phyloP scores from a whole-genome alignment of 92 coral and sea anemone species.

The Heteractis magnifica region DNA sequence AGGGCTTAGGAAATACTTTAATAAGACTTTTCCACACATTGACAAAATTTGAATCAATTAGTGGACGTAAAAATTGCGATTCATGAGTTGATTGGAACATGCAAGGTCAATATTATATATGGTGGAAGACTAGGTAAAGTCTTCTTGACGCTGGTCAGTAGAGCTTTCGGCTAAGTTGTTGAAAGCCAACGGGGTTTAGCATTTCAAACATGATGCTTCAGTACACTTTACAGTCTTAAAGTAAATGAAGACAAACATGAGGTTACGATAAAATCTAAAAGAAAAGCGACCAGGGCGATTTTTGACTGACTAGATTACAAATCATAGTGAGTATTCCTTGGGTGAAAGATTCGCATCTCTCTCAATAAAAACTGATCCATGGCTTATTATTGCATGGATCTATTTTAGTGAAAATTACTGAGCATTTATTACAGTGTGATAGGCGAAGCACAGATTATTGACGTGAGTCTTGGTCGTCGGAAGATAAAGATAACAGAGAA shows the following conservation, averaged over 20 bases:
- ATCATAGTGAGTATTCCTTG: background rate
- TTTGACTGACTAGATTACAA: constrained; percentile 11
- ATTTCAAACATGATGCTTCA: constrained; percentile 30
- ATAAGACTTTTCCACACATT: constrained; percentile 10
- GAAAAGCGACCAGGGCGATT: constrained; percentile 29
- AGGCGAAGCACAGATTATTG: constrained; percentile 17
- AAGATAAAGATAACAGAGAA: constrained; percentile 40
- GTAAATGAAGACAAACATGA: constrained; percentile 41
- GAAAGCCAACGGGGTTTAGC: constrained; percentile 34
- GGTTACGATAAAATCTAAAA: constrained; percentile 40
- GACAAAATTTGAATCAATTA: constrained; percentile 23
- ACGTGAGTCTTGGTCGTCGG: constrained; percentile 39
- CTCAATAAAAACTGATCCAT: background rate
- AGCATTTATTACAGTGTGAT: constrained; percentile 8
- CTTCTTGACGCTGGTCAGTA: constrained; percentile 12
- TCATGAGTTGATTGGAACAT: constrained; percentile 12
- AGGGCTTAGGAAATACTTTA: constrained; percentile 33
- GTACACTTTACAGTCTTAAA: constrained; percentile 48
- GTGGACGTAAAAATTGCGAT: constrained; percentile 9
- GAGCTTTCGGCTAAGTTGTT: constrained; percentile 32
- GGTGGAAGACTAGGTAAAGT: constrained; percentile 23
- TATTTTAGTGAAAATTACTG: constrained; percentile 7
- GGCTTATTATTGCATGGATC: constrained; percentile 6
- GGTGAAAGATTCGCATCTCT: constrained; percentile 15
- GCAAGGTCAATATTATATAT: constrained; percentile 20